Evolutionary conservation across 2,113 vertebrate species (phyloP), one percentile per base, ranked within the genome.

Genomic region (Arenaria interpres): DNA sequence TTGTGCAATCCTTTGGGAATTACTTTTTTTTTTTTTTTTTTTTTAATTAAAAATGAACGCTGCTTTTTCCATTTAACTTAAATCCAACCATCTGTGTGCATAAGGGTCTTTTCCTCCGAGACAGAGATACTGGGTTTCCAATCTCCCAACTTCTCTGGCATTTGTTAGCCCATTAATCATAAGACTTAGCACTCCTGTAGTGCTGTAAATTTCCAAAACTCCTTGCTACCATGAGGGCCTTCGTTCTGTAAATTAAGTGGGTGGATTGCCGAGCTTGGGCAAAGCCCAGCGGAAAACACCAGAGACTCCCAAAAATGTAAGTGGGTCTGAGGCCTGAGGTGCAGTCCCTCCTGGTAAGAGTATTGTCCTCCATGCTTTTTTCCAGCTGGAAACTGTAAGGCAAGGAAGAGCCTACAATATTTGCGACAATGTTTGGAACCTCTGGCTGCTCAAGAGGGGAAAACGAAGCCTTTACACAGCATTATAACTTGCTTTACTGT

Each of bases 31-130:
- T 54, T 43, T 72, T 62, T 35, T 39, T 54, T 80, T 78, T 43
- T 27, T 48, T 8, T 48, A 79, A n/a, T 66, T 60, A 84, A 78
- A 54, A 79, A n/a, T 66, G 88, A 79, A 94, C 85, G 24, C 81
- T 89, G 84, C 15, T 94, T 93, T 94, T 94, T 17, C 48, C 85
- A 89, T 91, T 76, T 89, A 56, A 88, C 33, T 82, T 79, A 64
- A 96, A 75, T 63, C 43, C 35, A 68, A 45, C 45, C 60, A 88
- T 85, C 87, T 85, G 81, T 76, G 48, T 82, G 27, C 57, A 22
- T 69, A 75, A 79, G 27, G 12, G 41, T 43, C 48, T 92, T 75
- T 81, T 68, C 77, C 91, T 93, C 37, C 0, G 50, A 85, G 89
- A 88, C 23, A 87, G 39, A 72, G 76, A 72, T 59, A 72, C 73